Conservation (phyloP, 2,888 invertebrate species). For the Venustoraphidia nigricollis region DNA sequence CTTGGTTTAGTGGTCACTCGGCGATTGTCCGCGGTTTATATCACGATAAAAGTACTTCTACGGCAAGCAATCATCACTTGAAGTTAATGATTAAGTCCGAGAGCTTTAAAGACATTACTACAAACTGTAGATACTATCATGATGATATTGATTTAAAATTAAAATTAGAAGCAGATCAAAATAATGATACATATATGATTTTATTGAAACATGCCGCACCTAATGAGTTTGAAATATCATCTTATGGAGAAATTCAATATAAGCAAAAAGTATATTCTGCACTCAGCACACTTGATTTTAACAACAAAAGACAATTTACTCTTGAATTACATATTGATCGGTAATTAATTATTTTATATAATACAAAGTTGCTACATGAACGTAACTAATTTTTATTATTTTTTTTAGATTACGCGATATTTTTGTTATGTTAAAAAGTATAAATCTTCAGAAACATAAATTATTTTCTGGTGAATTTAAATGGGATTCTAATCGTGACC, state of each 20-base stretch:
- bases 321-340: conserved; percentile 65
- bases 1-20: conserved; percentile 69
- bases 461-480: conserved; percentile 56
- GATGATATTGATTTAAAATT: conserved; percentile 52
- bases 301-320: conserved; percentile 46
- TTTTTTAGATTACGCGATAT: conserved; percentile 51
- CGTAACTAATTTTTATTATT: not conserved
- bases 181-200: conserved; percentile 49
- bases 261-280: conserved; percentile 53
- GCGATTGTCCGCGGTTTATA: conserved; percentile 56
- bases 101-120: conserved; percentile 51
- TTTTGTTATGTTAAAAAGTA: conserved; percentile 47
- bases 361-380: not conserved
- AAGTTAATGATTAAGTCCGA: conserved; percentile 58
- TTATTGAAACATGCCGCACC: conserved; percentile 44
- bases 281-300: conserved; percentile 45
- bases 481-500: conserved; percentile 79
- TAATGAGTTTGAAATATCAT: conserved; percentile 41
- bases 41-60: conserved; percentile 53
- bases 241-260: conserved; percentile 50
- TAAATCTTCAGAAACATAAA: conserved; percentile 42
- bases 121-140: conserved; percentile 49
- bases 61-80: conserved; percentile 45
- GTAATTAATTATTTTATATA: conserved; percentile 30
- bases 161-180: conserved; percentile 44